Evolutionary conservation across 2,888 invertebrate genomes (phyloP).

Genomic region (Caenorhabditis sp.): DNA sequence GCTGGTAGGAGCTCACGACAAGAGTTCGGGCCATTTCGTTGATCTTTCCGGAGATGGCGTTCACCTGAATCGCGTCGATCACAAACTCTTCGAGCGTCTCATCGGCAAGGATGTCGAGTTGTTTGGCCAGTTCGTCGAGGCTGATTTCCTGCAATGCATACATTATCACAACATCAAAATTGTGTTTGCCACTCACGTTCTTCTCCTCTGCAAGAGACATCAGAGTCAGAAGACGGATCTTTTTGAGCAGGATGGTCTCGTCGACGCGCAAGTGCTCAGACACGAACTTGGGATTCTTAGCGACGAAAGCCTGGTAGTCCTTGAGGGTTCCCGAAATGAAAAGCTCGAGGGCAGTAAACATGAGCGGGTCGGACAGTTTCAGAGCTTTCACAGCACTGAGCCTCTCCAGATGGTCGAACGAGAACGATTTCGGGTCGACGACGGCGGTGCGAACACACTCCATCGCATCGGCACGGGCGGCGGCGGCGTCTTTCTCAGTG

Average conservation of each 20-base stretch:
- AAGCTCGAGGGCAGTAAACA: conserved; percentile 71
- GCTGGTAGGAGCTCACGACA: conserved; percentile 71
- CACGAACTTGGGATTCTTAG: conserved; percentile 79
- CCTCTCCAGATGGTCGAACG: conserved; percentile 92
- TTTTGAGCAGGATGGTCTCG: conserved; percentile 81
- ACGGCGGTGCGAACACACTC: conserved; percentile 93
- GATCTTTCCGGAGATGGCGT: conserved; percentile 77
- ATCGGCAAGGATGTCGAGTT: conserved; percentile 87
- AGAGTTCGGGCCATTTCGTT: conserved; percentile 73
- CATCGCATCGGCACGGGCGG: conserved; percentile 94
- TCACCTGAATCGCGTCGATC: conserved; percentile 86
- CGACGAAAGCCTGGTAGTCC: conserved; percentile 86
- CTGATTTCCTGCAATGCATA: conserved; percentile 85
- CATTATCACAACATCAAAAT: neutral
- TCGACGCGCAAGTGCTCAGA: conserved; percentile 63
- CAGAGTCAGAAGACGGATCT: conserved; percentile 95
- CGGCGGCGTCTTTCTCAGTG: conserved; percentile 92
- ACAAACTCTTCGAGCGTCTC: conserved; percentile 95
- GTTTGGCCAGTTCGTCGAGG: conserved; percentile 90
- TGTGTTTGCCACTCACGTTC: conserved; percentile 77
- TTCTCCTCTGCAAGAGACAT: conserved; percentile 96
- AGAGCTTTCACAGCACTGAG: conserved; percentile 92
- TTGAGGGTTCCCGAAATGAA: conserved; percentile 72
- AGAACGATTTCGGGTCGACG: conserved; percentile 89
- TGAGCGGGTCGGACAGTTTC: conserved; percentile 82